Evolutionary conservation across 2,113 vertebrate species (phyloP), one percentile per base, ranked within the genome.

Genomic region (Istiophorus platypterus): DNA sequence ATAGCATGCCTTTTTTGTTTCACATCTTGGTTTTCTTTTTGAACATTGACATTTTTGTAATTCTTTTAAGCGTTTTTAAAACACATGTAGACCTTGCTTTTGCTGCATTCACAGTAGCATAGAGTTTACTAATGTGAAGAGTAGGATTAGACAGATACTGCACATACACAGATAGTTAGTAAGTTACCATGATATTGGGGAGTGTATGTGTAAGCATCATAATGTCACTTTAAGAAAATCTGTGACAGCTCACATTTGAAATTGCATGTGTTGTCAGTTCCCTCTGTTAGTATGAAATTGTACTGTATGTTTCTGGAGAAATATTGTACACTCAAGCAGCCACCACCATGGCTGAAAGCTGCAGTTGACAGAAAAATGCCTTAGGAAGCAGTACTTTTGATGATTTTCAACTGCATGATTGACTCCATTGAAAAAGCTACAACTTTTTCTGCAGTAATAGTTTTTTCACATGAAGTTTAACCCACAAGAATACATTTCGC

Each of bases 1-100:
- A 74, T 45, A 87, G 85, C 93, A 94, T 95, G 94, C 92, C 86
- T 83, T 91, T 85, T 86, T 84, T 80, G 34, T 83, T 87, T 69
- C 65, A 77, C 64, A 62, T 79, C 62, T 84, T 69, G 14, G 51
- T 86, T 89, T 80, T 66, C 65, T 86, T 80, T 85, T 84, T 62
- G 80, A 83, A 37, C 27, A 14, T 81, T 57, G 24, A 78, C 57
- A 73, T 74, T 54, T 80, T 76, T 70, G 26, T 27, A 67, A 22
- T 72, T 82, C 31, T 79, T 86, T 42, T 62, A 79, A 74, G 70
- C 69, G 9, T 82, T 88, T 88, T 84, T 39, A 75, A 86, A 68
- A 81, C 58, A 84, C 70, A 80, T 54, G 79, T 81, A 71, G 37
- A 84, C 59, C 31, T 74, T 85, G 76, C 67, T 72, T 80, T 88